Evolutionary conservation across 2,888 invertebrate species (phyloP), one percentile per base, ranked within the genome.

Genomic region (Scaptomyza caliginosa): DNA sequence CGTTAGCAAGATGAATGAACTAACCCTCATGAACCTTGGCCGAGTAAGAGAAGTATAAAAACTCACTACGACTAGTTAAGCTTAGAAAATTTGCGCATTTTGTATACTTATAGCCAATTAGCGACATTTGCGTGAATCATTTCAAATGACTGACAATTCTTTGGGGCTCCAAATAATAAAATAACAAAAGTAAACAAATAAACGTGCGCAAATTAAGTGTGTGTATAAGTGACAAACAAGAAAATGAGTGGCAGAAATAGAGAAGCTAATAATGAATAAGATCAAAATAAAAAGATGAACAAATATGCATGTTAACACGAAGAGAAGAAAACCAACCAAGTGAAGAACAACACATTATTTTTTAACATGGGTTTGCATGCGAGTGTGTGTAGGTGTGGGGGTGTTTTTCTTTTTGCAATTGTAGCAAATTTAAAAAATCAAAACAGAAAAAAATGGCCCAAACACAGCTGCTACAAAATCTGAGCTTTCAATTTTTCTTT

Each of bases 151-250:
- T 64, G 73, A 64, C 65, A 76, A 52, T 67, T 69, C 51, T 28
- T 59, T 11, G 40, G 57, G 36, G 45, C 42, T 28, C 30, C 36
- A 57, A 54, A 55, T 19, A 32, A 21, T 30, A 55, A 21, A 49
- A 13, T 30, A 28, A 43, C 55, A 51, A 52, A 46, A 34, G 43
- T 56, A 46, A 17, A 58, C 46, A 67, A 77, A 72, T 75, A 70
- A 77, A 77, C 69, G 86, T 88, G 86, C 77, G 73, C 75, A 80
- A 74, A 74, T 76, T 70, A 82, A 70, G 80, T 77, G 75, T 77
- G 77, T 77, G 74, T 74, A 67, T 71, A 73, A 69, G 74, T 48
- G 62, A 69, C 46, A 78, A 52, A 67, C 39, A 65, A 63, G 38
- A 67, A 52, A 57, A 74, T 63, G 60, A 52, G 46, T 40, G 17